These are phyloP conservation scores for Thelaira solivaga DNA, from an alignment of 2,888 invertebrate species.

Conservation along the genomic window DNA sequence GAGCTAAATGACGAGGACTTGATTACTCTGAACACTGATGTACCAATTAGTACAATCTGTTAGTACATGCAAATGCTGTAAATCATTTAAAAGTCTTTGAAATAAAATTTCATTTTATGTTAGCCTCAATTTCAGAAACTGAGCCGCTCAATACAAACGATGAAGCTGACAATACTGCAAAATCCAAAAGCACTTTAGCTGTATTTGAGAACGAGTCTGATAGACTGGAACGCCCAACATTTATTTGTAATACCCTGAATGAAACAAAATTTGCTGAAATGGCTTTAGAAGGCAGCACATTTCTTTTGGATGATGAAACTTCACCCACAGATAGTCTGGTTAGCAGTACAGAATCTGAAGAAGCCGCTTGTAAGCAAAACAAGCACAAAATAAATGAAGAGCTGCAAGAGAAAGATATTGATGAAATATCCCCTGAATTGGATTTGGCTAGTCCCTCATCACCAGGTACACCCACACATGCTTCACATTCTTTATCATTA, in stretches of 20 bases:
- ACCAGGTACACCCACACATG: slow-evolving; percentile 88
- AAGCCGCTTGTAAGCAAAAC: slow-evolving; percentile 72
- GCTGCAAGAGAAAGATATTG: slow-evolving; percentile 76
- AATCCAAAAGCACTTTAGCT: background rate
- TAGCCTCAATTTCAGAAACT: slow-evolving; percentile 67
- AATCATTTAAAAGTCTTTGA: background rate
- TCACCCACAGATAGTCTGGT: slow-evolving; percentile 89
- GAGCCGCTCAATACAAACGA: slow-evolving; percentile 34
- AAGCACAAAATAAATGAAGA: slow-evolving; percentile 77
- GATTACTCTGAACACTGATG: slow-evolving; percentile 70
- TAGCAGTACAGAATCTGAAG: slow-evolving; percentile 76
- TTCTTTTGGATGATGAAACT: slow-evolving; percentile 88
- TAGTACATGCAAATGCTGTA: slow-evolving; percentile 60
- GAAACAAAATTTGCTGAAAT: slow-evolving; percentile 83
- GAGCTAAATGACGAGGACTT: slow-evolving; percentile 68
- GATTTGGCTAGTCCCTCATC: slow-evolving; percentile 80
- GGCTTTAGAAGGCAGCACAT: slow-evolving; percentile 83
- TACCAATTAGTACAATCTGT: slow-evolving; percentile 74
- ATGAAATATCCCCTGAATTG: slow-evolving; percentile 77
- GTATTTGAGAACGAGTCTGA: slow-evolving; percentile 21
- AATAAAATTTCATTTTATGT: background rate
- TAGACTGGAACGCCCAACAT: slow-evolving; percentile 69
- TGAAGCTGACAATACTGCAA: slow-evolving; percentile 35
- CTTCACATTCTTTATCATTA: slow-evolving; percentile 87
- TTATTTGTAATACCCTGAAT: slow-evolving; percentile 70